Conservation (phyloP, 2,888 invertebrate species). For the Patella depressa region DNA sequence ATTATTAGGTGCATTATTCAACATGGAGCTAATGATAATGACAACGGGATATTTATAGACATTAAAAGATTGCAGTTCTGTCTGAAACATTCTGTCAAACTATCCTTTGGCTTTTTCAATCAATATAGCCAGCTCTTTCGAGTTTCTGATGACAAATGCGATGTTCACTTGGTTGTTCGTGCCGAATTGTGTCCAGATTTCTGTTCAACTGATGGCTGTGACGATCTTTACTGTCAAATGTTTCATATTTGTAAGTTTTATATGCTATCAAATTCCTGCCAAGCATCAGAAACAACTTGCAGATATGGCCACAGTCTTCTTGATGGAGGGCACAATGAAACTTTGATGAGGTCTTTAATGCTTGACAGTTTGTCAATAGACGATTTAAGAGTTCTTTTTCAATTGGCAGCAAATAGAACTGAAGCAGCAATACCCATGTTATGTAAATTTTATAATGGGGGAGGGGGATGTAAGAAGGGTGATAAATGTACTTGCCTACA, state of each 20-base stretch:
- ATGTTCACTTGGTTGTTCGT: background rate
- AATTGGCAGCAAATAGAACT: constrained; percentile 1
- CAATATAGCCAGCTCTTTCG: too few relatives aligned
- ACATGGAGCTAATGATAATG: too few relatives aligned
- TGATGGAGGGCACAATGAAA: constrained; percentile 11
- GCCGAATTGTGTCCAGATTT: background rate
- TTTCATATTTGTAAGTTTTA: constrained; percentile 26
- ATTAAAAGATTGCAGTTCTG: too few relatives aligned
- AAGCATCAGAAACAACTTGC: background rate
- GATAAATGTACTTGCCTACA: constrained; percentile 30
- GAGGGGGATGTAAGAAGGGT: constrained; percentile 28
- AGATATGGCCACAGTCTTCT: constrained; percentile 11
- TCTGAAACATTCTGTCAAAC: too few relatives aligned
- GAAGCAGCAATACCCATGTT: constrained; percentile 19
- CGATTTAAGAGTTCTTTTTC: constrained; percentile 10
- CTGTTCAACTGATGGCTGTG: background rate
- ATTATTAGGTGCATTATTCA: too few relatives aligned
- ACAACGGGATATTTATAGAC: too few relatives aligned
- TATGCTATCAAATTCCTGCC: constrained; percentile 18
- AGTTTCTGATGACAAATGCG: too few relatives aligned
- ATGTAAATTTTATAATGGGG: constrained; percentile 34
- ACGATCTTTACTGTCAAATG: constrained; percentile 4
- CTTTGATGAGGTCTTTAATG: background rate
- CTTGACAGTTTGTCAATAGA: constrained; percentile 17
- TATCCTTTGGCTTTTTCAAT: too few relatives aligned